Evolutionary conservation across 2,797 vertebrate genomes (phyloP).

Genomic region (Gambusia yucatana): DNA sequence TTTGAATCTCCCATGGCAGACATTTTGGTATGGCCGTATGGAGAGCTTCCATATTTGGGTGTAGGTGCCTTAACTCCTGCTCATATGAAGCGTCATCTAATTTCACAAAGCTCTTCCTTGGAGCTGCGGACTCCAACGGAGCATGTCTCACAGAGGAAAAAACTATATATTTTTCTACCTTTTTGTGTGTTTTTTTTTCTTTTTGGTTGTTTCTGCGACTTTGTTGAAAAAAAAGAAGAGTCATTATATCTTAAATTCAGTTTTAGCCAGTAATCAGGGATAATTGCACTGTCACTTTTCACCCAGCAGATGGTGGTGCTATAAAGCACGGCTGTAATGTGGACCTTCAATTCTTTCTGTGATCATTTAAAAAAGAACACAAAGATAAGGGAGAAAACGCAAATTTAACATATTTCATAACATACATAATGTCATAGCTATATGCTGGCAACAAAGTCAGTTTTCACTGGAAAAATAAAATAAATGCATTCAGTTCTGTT

Average conservation of each 20-base stretch:
- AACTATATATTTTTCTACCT: not conserved
- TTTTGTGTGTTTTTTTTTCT: not conserved
- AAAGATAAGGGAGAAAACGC: not conserved
- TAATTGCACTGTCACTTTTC: slow-evolving; percentile 16
- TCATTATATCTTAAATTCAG: not conserved
- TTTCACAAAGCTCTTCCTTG: too few species aligned
- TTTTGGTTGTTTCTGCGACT: not conserved
- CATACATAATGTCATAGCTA: not conserved
- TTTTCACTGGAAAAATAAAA: slow-evolving; percentile 58
- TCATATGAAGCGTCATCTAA: too few species aligned
- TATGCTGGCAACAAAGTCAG: slow-evolving; percentile 27
- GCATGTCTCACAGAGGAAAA: too few species aligned
- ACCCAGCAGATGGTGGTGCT: slow-evolving; percentile 47
- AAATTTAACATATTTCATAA: not conserved
- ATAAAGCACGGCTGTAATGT: slow-evolving; percentile 23
- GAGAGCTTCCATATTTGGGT: too few species aligned
- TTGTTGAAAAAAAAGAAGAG: not conserved
- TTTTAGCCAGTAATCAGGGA: not conserved
- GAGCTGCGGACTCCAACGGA: too few species aligned
- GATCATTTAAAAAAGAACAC: not conserved
- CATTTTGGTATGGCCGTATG: too few species aligned
- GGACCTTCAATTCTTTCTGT: not conserved
- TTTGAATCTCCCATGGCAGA: too few species aligned
- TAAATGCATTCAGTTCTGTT: slow-evolving; percentile 4
- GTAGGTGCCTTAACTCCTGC: too few species aligned